Evolutionary conservation across 2,888 invertebrate species (phyloP).

Genomic region (Epistrophella euchroma): DNA sequence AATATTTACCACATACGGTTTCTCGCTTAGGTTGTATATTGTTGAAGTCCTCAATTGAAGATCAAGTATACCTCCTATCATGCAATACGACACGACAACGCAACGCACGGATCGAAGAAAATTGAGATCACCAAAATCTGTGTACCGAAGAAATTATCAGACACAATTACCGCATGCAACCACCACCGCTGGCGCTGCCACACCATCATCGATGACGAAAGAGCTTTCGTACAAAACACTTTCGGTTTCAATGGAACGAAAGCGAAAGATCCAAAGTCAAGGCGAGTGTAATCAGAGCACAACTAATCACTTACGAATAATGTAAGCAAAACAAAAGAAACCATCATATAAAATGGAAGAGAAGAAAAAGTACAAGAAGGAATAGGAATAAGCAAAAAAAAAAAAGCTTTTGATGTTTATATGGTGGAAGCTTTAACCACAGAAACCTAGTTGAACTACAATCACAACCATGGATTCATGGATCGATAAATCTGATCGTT

Average conservation of each 20-base stretch:
- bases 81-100: slow-evolving; percentile 1
- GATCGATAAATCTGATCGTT: not conserved
- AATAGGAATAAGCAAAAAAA: not conserved
- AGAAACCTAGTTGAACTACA: slow-evolving; percentile 25
- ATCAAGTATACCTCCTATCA: slow-evolving; percentile 40
- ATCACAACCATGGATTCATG: not conserved
- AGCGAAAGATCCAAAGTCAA: slow-evolving; percentile 52
- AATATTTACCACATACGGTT: slow-evolving; percentile 28
- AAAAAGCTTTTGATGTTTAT: slow-evolving; percentile 43
- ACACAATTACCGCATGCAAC: not conserved
- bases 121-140: slow-evolving; percentile 48
- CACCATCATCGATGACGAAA: not conserved
- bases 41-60: slow-evolving; percentile 17
- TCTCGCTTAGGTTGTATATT: too few species aligned
- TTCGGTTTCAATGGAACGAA: slow-evolving; percentile 61
- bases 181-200: too few species aligned
- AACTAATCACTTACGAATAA: slow-evolving; percentile 17
- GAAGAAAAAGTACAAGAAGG: not conserved
- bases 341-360: not conserved
- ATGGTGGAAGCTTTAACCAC: not conserved
- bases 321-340: slow-evolving; percentile 38
- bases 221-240: slow-evolving; percentile 38
- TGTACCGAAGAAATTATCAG: slow-evolving; percentile 31
- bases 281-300: slow-evolving; percentile 46
- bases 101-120: slow-evolving; percentile 3